Percentiles rank a stretch among this genome's conserved stretches.
Conservation (phyloP, 92 coral and sea anemone species). For the Heliopora coerulea region DNA sequence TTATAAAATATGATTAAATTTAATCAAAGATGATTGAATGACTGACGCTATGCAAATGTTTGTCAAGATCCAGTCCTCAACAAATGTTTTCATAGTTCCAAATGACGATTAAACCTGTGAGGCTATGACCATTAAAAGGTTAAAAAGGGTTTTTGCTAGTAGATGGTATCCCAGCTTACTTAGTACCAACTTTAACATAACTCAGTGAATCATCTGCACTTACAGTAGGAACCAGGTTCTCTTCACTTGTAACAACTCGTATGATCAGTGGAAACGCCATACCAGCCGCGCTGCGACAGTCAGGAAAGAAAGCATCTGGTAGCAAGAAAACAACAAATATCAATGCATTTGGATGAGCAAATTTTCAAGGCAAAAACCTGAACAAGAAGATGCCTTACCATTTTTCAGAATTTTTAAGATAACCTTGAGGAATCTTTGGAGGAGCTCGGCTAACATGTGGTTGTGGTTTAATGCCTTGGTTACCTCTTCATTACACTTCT, state of each 20-base stretch:
- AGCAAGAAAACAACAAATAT: background rate
- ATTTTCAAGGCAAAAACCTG: background rate
- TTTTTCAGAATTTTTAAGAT: conserved; percentile 18
- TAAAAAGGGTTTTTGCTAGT: too few species aligned
- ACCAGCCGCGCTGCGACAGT: conserved; percentile 89
- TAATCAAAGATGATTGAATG: too few species aligned
- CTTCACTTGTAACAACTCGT: conserved; percentile 41
- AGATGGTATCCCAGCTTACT: too few species aligned
- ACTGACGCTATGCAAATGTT: too few species aligned
- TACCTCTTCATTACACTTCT: conserved; percentile 35
- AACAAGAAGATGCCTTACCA: conserved; percentile 15
- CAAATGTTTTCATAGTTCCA: too few species aligned
- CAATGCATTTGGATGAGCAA: background rate
- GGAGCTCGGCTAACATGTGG: background rate
- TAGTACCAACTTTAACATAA: too few species aligned
- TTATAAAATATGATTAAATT: too few species aligned
- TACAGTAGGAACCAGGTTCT: conserved; percentile 54
- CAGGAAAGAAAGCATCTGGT: conserved; percentile 65
- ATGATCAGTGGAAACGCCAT: conserved; percentile 75
- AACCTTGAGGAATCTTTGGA: conserved; percentile 31
- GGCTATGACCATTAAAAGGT: too few species aligned
- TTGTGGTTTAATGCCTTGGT: background rate
- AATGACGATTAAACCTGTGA: too few species aligned
- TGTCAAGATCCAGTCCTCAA: too few species aligned
- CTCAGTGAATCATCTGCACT: background rate